Percentiles rank a stretch among this genome's conserved stretches.
phyloP scores from a whole-genome alignment of 2,797 vertebrate genomes.

The Phoebastria nigripes region DNA sequence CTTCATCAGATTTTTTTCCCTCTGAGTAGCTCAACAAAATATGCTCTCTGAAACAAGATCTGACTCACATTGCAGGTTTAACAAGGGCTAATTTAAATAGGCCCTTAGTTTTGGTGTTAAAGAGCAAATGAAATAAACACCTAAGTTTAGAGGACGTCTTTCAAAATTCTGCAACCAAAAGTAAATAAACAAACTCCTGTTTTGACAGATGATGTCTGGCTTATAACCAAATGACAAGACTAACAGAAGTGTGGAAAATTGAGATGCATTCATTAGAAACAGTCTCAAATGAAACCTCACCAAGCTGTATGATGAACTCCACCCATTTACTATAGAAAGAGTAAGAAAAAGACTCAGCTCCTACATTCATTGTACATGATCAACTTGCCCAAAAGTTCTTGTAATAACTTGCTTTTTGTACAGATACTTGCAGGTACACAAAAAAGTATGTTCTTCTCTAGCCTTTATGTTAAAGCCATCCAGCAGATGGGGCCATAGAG shows the following conservation, averaged over 20 bases:
- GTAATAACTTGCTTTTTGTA: background rate
- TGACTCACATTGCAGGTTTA: background rate
- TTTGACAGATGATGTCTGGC: background rate
- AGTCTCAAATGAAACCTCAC: background rate
- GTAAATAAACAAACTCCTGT: background rate
- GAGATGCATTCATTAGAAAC: background rate
- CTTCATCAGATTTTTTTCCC: background rate
- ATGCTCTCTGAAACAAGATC: background rate
- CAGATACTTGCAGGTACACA: background rate
- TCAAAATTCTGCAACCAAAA: background rate
- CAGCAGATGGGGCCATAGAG: constrained; percentile 56
- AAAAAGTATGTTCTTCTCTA: background rate
- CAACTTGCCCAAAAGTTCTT: background rate
- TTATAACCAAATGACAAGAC: background rate
- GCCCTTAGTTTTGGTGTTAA: background rate
- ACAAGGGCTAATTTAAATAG: background rate
- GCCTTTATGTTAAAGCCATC: background rate
- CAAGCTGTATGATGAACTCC: background rate
- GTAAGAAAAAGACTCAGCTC: background rate
- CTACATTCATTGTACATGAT: background rate
- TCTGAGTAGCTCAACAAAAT: background rate
- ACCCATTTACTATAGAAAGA: background rate
- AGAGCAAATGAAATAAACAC: background rate
- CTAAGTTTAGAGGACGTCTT: background rate
- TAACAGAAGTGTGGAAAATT: background rate